Evolutionary conservation across 2,113 vertebrate genomes (phyloP).

Genomic region (Globicephala melas): DNA sequence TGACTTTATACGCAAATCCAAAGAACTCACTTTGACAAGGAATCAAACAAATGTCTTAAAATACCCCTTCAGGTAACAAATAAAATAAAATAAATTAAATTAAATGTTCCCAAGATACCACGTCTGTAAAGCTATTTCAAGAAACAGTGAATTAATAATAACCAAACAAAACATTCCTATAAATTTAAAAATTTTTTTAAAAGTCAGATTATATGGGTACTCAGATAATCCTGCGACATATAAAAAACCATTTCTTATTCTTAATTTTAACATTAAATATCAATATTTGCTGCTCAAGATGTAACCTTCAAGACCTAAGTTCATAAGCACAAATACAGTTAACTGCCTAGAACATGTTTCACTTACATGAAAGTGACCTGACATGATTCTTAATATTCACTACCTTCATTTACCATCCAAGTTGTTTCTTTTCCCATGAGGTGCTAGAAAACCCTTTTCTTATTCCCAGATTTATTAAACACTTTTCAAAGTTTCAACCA

Average conservation of each 20-base stretch:
- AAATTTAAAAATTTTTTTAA: neutral
- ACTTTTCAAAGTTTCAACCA: conserved; percentile 16
- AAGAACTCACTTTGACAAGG: conserved; percentile 30
- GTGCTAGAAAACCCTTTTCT: conserved; percentile 2
- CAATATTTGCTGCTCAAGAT: neutral
- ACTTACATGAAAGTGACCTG: neutral
- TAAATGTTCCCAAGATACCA: neutral
- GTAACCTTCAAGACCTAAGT: neutral
- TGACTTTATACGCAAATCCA: conserved; percentile 1
- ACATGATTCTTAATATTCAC: neutral
- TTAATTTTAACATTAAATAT: conserved; percentile 37
- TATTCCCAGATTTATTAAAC: conserved; percentile 25
- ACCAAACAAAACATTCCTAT: neutral
- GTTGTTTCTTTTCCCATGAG: neutral
- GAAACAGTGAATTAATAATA: neutral
- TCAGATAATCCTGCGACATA: neutral
- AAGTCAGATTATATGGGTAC: neutral
- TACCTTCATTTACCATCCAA: neutral
- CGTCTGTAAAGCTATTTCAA: neutral
- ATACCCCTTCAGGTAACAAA: neutral
- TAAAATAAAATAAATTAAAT: neutral
- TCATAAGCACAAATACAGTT: neutral
- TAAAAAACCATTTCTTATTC: conserved; percentile 39
- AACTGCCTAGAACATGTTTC: neutral
- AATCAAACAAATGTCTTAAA: conserved; percentile 28